These are phyloP conservation scores for Poeciliopsis occidentalis DNA, from an alignment of 2,113 vertebrate genomes.

Conservation along the genomic window DNA sequence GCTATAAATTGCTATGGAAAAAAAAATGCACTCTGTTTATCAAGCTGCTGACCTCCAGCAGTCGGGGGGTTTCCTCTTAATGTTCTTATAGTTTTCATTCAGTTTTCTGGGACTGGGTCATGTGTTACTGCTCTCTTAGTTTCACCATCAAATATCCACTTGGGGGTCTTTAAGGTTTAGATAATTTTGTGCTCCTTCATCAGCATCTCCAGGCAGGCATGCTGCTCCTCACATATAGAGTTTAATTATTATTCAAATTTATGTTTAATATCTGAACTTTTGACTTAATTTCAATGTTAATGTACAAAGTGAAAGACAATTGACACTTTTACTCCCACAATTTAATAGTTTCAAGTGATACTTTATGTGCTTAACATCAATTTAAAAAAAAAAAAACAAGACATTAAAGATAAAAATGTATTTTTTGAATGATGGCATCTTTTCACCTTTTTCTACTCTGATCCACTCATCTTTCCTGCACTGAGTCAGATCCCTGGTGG, in stretches of 20 bases:
- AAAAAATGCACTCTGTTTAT: background rate
- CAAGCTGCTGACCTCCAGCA: background rate
- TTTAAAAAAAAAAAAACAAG: too few species aligned
- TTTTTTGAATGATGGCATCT: background rate
- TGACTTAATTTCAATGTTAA: background rate
- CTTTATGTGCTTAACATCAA: too few species aligned
- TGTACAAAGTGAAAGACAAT: background rate
- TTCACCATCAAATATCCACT: too few species aligned
- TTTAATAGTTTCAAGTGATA: too few species aligned
- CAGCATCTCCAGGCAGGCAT: background rate
- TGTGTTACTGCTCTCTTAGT: too few species aligned
- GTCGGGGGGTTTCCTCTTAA: background rate
- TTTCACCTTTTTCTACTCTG: background rate
- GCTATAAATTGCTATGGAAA: background rate
- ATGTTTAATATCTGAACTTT: background rate
- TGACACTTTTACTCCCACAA: too few species aligned
- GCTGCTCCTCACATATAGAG: background rate
- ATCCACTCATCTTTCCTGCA: background rate
- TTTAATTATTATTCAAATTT: background rate
- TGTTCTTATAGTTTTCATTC: background rate
- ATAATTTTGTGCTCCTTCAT: background rate
- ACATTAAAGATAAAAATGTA: too few species aligned
- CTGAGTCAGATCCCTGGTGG: conserved; percentile 85
- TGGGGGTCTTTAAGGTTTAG: background rate
- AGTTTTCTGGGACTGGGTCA: background rate